Base-by-base conservation (phyloP, 1,140 invertebrate genomes). In the Lethocerus indicus region DNA sequence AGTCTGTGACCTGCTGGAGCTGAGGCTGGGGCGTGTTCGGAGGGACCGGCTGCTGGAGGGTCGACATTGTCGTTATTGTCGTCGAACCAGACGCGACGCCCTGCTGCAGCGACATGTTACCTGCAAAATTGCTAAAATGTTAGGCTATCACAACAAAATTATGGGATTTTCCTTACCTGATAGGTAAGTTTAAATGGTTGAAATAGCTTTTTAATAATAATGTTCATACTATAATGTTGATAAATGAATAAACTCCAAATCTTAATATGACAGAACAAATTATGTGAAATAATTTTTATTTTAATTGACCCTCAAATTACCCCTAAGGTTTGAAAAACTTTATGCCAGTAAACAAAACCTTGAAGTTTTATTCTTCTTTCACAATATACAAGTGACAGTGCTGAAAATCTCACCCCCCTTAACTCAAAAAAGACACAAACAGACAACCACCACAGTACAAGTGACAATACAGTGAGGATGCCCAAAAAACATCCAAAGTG, bases 1-100 rank as follows among this genome's bases (percentile, higher is more conserved):
- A 36, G 14, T 47, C 45, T 14, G 28, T 32, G 4, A 49, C 36
- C 14, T 39, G 29, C 16, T 49, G 48, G 14, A 39, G 20, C n/a
- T 39, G 39, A 14, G 35, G 48, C 21, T 49, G 47, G 3, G 35
- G 37, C 1, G 28, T 20, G 20, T 26, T 36, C 5, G 25, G 12
- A 14, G 28, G 37, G 13, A 39, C 23, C 23, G 32, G 37, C 16
- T 49, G 48, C 21, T 36, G 48, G 2, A 43, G 21, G 7, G 39
- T 40, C 18, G 39, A 40, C 39, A 43, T 9, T 9, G 41, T 23
- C 6, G 41, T 43, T 23, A 43, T 43, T 4, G 41, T 43, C 3
- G 41, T 43, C 14, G 21, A 24, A 12, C 41, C 41, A 43, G 12
- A 24, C 29, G 9, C 29, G 9, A 32, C 29, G 29, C 16, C 16